phyloP scores from a whole-genome alignment of 1,140 invertebrate species.

The Scaptomyza hsui region DNA sequence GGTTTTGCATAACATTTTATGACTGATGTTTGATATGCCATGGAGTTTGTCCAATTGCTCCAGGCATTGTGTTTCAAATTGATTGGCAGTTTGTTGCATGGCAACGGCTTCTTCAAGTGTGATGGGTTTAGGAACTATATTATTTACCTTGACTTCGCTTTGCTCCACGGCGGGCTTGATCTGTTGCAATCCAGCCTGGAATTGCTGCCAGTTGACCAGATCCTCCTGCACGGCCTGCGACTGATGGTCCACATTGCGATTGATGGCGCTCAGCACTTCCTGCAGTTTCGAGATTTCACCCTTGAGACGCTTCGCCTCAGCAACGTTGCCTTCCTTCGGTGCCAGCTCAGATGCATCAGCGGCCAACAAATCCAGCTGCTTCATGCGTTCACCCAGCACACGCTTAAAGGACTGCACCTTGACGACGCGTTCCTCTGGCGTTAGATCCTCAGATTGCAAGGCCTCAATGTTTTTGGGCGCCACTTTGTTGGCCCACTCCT shows the following conservation, averaged over 20 bases:
- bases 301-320: constrained; percentile 88
- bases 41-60: constrained; percentile 90
- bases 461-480: constrained; percentile 91
- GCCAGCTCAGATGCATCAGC: constrained; percentile 91
- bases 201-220: constrained; percentile 93
- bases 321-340: constrained; percentile 86
- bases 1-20: constrained; percentile 89
- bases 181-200: constrained; percentile 90
- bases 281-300: constrained; percentile 88
- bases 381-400: constrained; percentile 89
- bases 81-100: constrained; percentile 88
- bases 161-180: constrained; percentile 95
- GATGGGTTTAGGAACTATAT: constrained; percentile 89
- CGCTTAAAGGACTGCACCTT: constrained; percentile 89
- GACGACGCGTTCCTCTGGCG: constrained; percentile 90
- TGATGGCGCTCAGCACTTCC: constrained; percentile 88
- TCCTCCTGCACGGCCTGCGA: constrained; percentile 90
- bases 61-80: constrained; percentile 91
- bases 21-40: constrained; percentile 89
- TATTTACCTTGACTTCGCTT: constrained; percentile 90
- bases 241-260: constrained; percentile 89
- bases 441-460: constrained; percentile 88
- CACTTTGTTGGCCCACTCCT: constrained; percentile 89
- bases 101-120: constrained; percentile 91
- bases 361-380: constrained; percentile 89